A percentile compares a stretch with the other conserved stretches of the same genome.
Conservation (phyloP, 2,888 invertebrate genomes). For the Acanthosepion esculentum region DNA sequence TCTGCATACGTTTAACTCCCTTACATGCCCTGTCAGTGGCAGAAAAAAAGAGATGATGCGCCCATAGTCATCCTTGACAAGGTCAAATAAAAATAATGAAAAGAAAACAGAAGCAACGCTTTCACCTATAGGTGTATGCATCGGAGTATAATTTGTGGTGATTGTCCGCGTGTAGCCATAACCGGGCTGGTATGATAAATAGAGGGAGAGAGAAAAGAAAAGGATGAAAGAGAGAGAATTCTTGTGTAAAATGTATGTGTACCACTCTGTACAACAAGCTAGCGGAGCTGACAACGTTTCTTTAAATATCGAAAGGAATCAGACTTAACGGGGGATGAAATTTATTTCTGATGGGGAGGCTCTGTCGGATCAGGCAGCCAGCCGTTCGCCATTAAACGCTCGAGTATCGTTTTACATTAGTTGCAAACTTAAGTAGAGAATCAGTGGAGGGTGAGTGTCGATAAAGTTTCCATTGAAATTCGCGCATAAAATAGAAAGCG, state of each 20-base stretch:
- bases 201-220: too few species aligned
- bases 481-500: conserved; percentile 6
- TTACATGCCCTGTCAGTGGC: too few species aligned
- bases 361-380: conserved; percentile 18
- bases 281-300: background rate
- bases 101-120: too few species aligned
- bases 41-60: too few species aligned
- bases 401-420: conserved; percentile 1
- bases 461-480: conserved; percentile 33
- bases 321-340: conserved; percentile 20
- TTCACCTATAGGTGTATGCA: too few species aligned
- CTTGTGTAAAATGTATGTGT: background rate
- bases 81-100: too few species aligned
- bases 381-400: background rate
- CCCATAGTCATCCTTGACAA: too few species aligned
- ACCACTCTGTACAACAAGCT: background rate
- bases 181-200: too few species aligned
- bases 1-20: too few species aligned
- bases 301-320: conserved; percentile 33
- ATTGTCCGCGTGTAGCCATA: too few species aligned
- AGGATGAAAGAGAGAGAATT: too few species aligned
- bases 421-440: conserved; percentile 21
- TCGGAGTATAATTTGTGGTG: too few species aligned
- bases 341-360: conserved; percentile 33
- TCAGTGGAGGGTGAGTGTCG: background rate